phyloP scores from a whole-genome alignment of 2,888 invertebrate genomes.

The Leuctra nigra region DNA sequence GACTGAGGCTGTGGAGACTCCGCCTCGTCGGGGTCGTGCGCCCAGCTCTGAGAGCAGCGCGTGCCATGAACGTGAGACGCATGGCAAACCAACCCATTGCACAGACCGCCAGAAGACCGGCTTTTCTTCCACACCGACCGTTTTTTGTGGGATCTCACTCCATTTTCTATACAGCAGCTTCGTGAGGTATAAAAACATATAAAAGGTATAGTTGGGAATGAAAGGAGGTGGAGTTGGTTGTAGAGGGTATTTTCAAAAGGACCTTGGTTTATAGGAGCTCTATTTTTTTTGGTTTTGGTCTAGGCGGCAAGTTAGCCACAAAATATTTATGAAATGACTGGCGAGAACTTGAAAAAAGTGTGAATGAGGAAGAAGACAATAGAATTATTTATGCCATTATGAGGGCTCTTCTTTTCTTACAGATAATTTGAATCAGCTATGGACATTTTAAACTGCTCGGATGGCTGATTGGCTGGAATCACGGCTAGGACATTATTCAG shows the following conservation, averaged over 20 bases:
- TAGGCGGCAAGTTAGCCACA: no score
- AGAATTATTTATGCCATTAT: no score
- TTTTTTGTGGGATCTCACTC: not conserved
- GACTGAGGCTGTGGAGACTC: conserved; percentile 34
- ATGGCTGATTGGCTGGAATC: no score
- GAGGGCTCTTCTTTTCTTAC: no score
- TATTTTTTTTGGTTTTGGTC: no score
- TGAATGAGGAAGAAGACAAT: no score
- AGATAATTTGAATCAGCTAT: no score
- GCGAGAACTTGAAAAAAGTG: no score
- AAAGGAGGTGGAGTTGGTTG: conserved; percentile 6
- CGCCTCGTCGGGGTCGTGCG: conserved; percentile 24
- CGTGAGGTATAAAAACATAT: conserved; percentile 16
- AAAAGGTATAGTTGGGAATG: conserved; percentile 19
- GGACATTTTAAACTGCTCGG: no score
- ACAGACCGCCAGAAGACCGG: not conserved
- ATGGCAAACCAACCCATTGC: conserved; percentile 21
- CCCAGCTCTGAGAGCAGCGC: conserved; percentile 19
- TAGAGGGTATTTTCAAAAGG: conserved; percentile 2
- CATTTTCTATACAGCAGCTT: conserved; percentile 18
- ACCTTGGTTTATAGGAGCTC: conserved; percentile 17
- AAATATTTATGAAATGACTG: no score
- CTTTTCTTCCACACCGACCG: not conserved
- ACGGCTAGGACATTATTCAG: no score
- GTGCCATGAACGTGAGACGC: conserved; percentile 29